Evolutionary conservation across 2,113 vertebrate genomes (phyloP).

Genomic region (Nesoenas mayeri): DNA sequence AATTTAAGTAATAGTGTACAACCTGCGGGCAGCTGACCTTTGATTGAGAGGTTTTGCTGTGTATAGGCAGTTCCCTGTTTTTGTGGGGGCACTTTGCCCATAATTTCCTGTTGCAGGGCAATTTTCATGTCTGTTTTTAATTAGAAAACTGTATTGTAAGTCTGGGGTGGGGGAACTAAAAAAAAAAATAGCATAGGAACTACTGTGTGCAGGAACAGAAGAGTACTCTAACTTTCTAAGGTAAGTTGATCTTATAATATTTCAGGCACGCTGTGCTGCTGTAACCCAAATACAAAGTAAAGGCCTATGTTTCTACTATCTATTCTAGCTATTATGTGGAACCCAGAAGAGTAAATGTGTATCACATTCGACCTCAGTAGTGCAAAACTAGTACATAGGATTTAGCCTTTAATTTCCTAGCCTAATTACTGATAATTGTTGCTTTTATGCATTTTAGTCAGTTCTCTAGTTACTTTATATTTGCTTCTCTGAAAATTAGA

Average conservation of each 20-base stretch:
- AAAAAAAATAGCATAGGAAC: neutral
- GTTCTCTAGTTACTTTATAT: neutral
- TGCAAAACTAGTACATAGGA: neutral
- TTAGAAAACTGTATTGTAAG: neutral
- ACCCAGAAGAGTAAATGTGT: neutral
- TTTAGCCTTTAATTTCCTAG: neutral
- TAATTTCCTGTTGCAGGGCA: neutral
- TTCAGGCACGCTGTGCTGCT: neutral
- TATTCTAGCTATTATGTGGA: neutral
- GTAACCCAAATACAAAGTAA: neutral
- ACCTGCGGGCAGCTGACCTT: neutral
- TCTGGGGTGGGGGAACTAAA: neutral
- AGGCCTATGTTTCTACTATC: neutral
- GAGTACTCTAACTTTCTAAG: neutral
- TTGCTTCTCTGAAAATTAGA: neutral
- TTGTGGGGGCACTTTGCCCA: neutral
- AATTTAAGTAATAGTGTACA: neutral
- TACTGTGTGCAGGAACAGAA: neutral
- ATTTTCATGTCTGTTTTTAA: neutral
- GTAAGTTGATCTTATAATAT: neutral
- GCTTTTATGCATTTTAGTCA: neutral
- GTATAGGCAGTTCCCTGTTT: neutral
- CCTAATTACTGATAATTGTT: neutral
- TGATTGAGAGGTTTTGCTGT: neutral
- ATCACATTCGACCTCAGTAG: neutral